Percentiles rank a stretch among this genome's conserved stretches.
Conservation (phyloP, 2,888 invertebrate genomes). For the Junonia oenone region DNA sequence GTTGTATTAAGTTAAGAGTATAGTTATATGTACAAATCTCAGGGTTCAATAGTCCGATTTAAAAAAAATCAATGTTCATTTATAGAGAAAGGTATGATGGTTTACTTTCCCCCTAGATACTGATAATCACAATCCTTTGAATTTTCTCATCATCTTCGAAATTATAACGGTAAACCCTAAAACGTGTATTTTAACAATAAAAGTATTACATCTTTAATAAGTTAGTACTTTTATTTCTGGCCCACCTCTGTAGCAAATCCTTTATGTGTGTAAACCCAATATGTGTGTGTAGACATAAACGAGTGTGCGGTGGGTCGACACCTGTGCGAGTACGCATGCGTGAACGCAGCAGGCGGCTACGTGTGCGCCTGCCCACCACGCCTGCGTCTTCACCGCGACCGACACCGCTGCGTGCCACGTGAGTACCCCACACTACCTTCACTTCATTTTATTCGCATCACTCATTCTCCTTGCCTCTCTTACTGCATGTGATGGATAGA, state of each 20-base stretch:
- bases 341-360: conserved; percentile 81
- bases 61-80: no score
- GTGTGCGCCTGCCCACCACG: conserved; percentile 78
- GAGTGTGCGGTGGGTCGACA: conserved; percentile 67
- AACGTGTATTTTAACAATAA: no score
- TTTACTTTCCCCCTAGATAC: no score
- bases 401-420: conserved; percentile 51
- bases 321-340: conserved; percentile 79
- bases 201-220: no score
- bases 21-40: no score
- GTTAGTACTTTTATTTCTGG: background rate
- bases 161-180: no score
- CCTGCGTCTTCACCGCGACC: conserved; percentile 52
- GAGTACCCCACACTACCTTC: conserved; percentile 17
- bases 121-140: no score
- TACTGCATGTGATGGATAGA: no score
- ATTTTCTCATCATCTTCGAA: no score
- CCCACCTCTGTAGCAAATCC: background rate
- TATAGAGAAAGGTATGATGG: no score
- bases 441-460: background rate
- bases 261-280: background rate
- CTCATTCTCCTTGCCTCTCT: background rate
- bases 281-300: conserved; percentile 61
- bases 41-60: no score
- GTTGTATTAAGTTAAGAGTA: no score